Percentiles rank a stretch among this genome's conserved stretches.
Conservation (phyloP, 2,113 vertebrate genomes). For the Turdus rufiventris region DNA sequence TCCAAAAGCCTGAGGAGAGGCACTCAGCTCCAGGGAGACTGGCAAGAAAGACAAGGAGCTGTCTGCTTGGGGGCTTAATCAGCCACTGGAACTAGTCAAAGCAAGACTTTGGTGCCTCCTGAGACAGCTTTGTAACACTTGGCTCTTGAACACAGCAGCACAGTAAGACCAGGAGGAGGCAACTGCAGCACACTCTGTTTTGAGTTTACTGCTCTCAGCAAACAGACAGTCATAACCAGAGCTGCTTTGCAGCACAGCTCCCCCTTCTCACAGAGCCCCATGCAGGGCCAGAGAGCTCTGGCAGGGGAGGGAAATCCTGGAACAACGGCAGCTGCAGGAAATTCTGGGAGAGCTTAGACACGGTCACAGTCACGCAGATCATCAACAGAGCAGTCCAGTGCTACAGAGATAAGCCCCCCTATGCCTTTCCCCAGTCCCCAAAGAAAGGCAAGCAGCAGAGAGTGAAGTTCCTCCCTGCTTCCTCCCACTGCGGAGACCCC, state of each 20-base stretch:
- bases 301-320: background rate
- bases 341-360: background rate
- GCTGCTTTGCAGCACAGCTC: background rate
- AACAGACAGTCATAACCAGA: background rate
- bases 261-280: background rate
- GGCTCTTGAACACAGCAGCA: background rate
- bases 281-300: background rate
- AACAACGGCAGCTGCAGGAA: background rate
- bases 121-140: background rate
- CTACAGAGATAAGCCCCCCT: background rate
- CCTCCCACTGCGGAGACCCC: background rate
- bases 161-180: background rate
- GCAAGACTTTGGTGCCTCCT: background rate
- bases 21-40: background rate
- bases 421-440: background rate
- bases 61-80: background rate
- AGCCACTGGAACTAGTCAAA: background rate
- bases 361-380: background rate
- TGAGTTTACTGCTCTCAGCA: background rate
- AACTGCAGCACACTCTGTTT: background rate
- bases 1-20: accelerated
- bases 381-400: background rate
- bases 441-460: background rate
- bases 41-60: background rate
- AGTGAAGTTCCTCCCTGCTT: background rate